Evolutionary conservation across 2,888 invertebrate species (phyloP).

Genomic region (Drosophila kuntzei): DNA sequence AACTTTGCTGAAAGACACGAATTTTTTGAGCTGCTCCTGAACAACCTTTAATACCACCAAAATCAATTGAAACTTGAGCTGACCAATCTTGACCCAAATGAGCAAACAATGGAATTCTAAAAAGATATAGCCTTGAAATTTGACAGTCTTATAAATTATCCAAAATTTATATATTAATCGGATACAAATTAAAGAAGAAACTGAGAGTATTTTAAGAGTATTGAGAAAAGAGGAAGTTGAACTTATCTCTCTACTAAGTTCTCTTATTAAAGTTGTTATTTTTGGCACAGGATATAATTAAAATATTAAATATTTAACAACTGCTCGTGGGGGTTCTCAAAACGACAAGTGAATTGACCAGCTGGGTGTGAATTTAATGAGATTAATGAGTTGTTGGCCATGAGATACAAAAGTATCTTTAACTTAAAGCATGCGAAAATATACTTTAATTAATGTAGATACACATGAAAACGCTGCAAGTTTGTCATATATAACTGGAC

Average conservation of each 20-base stretch:
- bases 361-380: conserved; percentile 60
- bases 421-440: conserved; percentile 38
- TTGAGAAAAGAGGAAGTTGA: not conserved
- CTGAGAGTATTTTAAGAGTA: not conserved
- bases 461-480: conserved; percentile 32
- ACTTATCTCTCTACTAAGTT: conserved; percentile 1
- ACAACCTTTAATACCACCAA: not conserved
- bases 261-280: conserved; percentile 4
- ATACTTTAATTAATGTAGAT: conserved; percentile 20
- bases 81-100: conserved; percentile 44
- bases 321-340: conserved; percentile 17
- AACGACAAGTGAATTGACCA: conserved; percentile 18
- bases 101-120: conserved; percentile 30
- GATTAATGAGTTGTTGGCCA: conserved; percentile 63
- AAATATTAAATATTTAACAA: conserved; percentile 15
- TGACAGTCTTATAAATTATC: not conserved
- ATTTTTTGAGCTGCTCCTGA: conserved; percentile 20
- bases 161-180: conserved; percentile 1
- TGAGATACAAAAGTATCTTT: conserved; percentile 44
- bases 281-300: conserved; percentile 17
- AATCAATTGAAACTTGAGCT: conserved; percentile 21
- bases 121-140: not conserved
- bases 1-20: not conserved
- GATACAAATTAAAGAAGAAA: not conserved
- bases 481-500: not conserved